These are phyloP conservation scores for Pelodytes ibericus DNA, from an alignment of 2,797 vertebrate species.

Conservation along the genomic window DNA sequence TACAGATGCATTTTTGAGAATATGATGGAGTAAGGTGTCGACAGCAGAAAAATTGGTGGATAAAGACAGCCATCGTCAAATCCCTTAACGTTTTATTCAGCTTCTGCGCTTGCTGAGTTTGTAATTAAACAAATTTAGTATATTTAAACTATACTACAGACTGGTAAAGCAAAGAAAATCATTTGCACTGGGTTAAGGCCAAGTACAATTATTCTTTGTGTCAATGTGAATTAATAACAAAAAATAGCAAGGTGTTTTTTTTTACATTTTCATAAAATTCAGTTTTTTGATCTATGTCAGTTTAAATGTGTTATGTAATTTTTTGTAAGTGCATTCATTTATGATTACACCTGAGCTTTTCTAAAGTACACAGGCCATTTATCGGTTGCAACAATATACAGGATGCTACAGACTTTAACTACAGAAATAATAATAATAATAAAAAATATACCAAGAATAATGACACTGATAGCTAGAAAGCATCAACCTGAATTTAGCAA, in stretches of 20 bases:
- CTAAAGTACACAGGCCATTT: no score
- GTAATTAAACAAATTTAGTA: slow-evolving; percentile 7
- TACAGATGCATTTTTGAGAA: slow-evolving; percentile 79
- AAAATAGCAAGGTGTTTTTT: not conserved
- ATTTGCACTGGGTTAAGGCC: slow-evolving; percentile 21
- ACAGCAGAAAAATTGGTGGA: slow-evolving; percentile 59
- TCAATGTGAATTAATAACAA: not conserved
- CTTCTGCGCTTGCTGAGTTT: not conserved
- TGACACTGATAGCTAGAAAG: no score
- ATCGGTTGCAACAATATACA: no score
- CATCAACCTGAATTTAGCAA: no score
- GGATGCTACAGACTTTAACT: no score
- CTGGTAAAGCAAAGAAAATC: not conserved
- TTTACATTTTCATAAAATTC: no score
- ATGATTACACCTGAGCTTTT: no score
- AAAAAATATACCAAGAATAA: no score
- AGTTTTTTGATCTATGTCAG: no score
- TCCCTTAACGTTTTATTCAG: slow-evolving; percentile 59
- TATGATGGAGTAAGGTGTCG: slow-evolving; percentile 66
- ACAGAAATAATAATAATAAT: no score
- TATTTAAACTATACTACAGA: not conserved
- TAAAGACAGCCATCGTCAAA: slow-evolving; percentile 60
- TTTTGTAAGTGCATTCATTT: no score
- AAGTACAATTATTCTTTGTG: not conserved
- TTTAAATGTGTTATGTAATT: no score